Base-by-base conservation (phyloP, 2,888 invertebrate species). In the Ochropleura leucogaster region DNA sequence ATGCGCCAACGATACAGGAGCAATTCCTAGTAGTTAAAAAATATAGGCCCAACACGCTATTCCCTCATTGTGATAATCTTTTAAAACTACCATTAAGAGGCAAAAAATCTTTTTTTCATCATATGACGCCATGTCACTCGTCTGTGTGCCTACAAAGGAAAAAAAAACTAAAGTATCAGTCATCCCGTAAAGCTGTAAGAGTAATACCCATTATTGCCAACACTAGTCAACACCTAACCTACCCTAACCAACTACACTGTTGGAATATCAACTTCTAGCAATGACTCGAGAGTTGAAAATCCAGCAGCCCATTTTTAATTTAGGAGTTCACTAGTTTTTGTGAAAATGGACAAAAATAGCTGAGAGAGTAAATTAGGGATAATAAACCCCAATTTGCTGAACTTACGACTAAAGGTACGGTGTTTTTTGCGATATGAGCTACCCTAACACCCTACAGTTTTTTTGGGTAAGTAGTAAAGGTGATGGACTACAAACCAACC, bases 291-390 rank as follows among this genome's bases (percentile, higher is more conserved):
- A 3, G 12, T 62, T 44, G 44, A 62, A 62, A 44, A 62, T 44
- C 12, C 12, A 44, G n/a, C 4, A 7, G n/a, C 7, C 3, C 10
- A 44, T 12, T 7, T 42, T 44, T n/a, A 59, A 4, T 9, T 59
- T 59, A 18, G 16, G 18, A 2, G n/a, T 40, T 16, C 16, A 59
- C 30, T 59, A 40, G 40, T 12, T 4, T 59, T 59, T 7, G 62
- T 44, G 62, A 44, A 62, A 62, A n/a, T 5, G 44, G 44, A 0
- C 16, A 62, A 62, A n/a, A 68, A 67, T 74, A 44, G 49, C 68
- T 67, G 46, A 30, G 73, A 12, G 69, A 60, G 62, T 72, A 77
- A 77, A 80, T 80, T 80, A 80, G 30, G 80, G 62, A 30, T 63
- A 80, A 80, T 63, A 68, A 40, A 67, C 72, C 20, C 9, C 72